Conservation (phyloP, 2,113 vertebrate genomes). For the Melanostigma gelatinosum region DNA sequence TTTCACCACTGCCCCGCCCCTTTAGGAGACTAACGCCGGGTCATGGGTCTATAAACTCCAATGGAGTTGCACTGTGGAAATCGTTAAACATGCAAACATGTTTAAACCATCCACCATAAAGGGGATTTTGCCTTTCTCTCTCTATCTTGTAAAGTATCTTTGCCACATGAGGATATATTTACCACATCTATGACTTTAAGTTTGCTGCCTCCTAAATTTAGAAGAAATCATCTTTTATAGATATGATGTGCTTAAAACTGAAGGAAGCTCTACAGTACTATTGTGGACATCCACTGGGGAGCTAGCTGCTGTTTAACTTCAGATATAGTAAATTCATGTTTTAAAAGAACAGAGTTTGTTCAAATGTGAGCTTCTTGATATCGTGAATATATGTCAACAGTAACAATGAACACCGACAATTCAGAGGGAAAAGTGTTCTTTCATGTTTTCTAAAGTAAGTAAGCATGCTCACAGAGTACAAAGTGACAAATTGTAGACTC, state of each 20-base stretch:
- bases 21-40: neutral
- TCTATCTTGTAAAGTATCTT: neutral
- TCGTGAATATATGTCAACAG: neutral
- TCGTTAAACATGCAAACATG: neutral
- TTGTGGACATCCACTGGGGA: neutral
- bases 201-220: neutral
- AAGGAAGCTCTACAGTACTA: neutral
- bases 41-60: too few relatives aligned
- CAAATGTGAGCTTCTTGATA: neutral
- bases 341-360: neutral
- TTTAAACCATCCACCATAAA: neutral
- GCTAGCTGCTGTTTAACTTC: neutral
- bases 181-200: neutral
- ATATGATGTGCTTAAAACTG: neutral
- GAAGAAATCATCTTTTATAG: neutral
- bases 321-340: constrained; percentile 11
- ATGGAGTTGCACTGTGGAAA: neutral
- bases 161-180: neutral
- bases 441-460: constrained; percentile 4
- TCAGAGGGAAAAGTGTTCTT: neutral
- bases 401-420: neutral
- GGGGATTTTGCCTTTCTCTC: neutral
- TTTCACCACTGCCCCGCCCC: neutral
- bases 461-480: constrained; percentile 1
- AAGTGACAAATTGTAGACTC: constrained; percentile 21